These are phyloP conservation scores for Empidonax traillii DNA, from an alignment of 2,113 vertebrate species.

Conservation along the genomic window DNA sequence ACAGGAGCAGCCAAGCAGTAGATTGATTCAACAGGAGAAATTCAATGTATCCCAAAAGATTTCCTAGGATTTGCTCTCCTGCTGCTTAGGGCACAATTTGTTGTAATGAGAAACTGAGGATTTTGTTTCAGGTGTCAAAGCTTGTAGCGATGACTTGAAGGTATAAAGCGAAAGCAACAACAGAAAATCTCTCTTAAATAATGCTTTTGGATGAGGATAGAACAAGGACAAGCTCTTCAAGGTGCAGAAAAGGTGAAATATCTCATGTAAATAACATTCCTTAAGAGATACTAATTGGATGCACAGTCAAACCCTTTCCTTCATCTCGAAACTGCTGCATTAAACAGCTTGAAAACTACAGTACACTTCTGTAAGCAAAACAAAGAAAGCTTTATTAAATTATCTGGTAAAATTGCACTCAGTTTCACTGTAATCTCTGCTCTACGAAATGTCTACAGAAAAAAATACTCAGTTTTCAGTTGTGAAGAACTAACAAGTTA, in stretches of 20 bases:
- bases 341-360: conserved; percentile 6
- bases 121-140: conserved; percentile 68
- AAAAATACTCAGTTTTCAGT: background rate
- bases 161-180: background rate
- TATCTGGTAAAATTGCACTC: background rate
- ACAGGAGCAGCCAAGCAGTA: conserved; percentile 69
- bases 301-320: background rate
- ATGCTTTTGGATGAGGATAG: conserved; percentile 4
- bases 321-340: background rate
- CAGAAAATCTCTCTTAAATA: conserved; percentile 35
- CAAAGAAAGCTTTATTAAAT: conserved; percentile 5
- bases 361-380: background rate
- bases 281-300: conserved; percentile 22
- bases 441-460: background rate
- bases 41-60: conserved; percentile 67
- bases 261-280: background rate
- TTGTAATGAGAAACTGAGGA: conserved; percentile 70
- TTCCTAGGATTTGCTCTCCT: conserved; percentile 60
- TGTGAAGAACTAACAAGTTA: background rate
- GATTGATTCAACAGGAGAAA: conserved; percentile 76
- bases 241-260: background rate
- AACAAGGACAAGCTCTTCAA: background rate
- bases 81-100: conserved; percentile 63
- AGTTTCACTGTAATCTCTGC: background rate
- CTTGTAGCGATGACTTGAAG: conserved; percentile 28